Evolutionary conservation across 2,113 vertebrate species (phyloP), one percentile per base, ranked within the genome.

Genomic region (Noctilio leporinus): DNA sequence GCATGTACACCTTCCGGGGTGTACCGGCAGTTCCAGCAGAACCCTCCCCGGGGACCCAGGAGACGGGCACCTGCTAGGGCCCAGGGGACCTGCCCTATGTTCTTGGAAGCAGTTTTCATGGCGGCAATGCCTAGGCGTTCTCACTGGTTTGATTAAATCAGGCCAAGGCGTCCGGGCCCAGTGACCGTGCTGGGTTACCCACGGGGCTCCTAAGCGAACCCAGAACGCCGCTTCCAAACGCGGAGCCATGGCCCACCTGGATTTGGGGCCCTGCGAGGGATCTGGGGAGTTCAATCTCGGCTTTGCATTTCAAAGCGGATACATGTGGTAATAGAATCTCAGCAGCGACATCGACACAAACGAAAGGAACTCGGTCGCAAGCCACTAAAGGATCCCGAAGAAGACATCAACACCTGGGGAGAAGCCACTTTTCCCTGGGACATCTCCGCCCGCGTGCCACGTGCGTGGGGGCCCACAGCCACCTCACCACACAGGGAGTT

Each of bases 231-330:
- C 22, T 38, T 51, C 45, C 16, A 2, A 24, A 2, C 1, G 65
- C 26, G 78, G 14, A 16, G 22, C 0, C 0, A 4, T n/a, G 1
- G 0, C 16, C 15, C 2, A 12, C 17, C 38, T 1, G 38, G 67
- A 65, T 12, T 16, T 20, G 3, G 10, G 20, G 4, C 26, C 30
- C 19, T 43, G 19, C 67, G 2, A 47, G 11, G 53, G 40, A 10
- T 4, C 7, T 3, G 9, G 20, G 33, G 16, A n/a, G 24, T 19
- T 26, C 4, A 0, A 11, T 15, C 14, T 53, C 30, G 30, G 43
- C 30, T 82, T 12, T 7, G 26, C 38, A 19, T 30, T 40, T 69
- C 59, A 49, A 75, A 67, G 49, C 40, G 51, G 16, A 10, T 4
- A 51, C 17, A 19, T 17, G n/a, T 64, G 5, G 6, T 69, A 14